phyloP scores from a whole-genome alignment of 2,888 invertebrate species.

The Dryococelus australis region DNA sequence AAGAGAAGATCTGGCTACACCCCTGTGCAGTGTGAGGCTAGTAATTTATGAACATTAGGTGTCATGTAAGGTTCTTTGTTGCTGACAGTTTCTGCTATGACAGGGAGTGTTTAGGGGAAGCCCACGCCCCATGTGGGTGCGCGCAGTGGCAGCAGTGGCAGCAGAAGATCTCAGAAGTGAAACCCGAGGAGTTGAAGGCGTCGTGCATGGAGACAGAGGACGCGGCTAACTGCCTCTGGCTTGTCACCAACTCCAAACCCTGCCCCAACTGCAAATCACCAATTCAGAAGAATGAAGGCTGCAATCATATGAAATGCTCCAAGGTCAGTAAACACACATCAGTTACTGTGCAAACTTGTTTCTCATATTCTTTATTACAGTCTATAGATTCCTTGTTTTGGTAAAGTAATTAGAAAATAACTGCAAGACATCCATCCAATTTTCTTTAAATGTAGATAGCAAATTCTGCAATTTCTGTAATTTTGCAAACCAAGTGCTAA shows the following conservation, averaged over 20 bases:
- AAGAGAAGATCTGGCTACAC: no score
- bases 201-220: slow-evolving; percentile 65
- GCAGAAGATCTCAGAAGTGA: slow-evolving; percentile 68
- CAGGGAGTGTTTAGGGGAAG: slow-evolving; percentile 67
- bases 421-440: no score
- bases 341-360: neutral
- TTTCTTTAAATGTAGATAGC: no score
- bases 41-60: no score
- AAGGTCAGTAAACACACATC: slow-evolving; percentile 60
- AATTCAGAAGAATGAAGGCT: slow-evolving; percentile 76
- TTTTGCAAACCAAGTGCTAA: no score
- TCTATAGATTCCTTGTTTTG: no score
- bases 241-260: slow-evolving; percentile 72
- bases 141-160: slow-evolving; percentile 69
- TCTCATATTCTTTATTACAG: neutral
- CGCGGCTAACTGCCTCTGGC: slow-evolving; percentile 66
- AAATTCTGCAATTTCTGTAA: no score
- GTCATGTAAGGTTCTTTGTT: no score
- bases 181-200: slow-evolving; percentile 67
- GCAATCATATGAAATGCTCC: slow-evolving; percentile 77
- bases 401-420: no score
- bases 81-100: no score
- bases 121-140: slow-evolving; percentile 73
- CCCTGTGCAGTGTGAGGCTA: no score
- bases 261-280: slow-evolving; percentile 75